Evolutionary conservation across 2,113 vertebrate genomes (phyloP), one percentile per base, ranked within the genome.

Genomic region (Heteronetta atricapilla): DNA sequence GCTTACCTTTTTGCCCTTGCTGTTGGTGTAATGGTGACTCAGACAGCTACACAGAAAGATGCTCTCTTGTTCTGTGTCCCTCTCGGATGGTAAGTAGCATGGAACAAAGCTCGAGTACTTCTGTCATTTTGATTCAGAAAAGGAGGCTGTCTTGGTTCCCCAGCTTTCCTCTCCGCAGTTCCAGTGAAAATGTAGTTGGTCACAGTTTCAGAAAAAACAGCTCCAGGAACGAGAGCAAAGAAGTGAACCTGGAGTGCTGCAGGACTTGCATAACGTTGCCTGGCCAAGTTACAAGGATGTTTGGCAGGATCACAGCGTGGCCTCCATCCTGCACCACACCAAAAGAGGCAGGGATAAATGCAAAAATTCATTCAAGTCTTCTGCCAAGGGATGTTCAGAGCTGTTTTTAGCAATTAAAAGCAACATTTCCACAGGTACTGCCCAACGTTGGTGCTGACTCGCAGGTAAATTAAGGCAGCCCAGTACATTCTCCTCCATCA

Each of bases 1-100:
- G 12, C 63, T 93, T 85, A 36, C 80, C 81, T 77, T 48, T 75
- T 73, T 83, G 70, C 75, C 81, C 75, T 93, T 69, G 42, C 62
- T 19, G 31, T 79, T 7, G 29, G 26, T 85, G 72, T 88, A 79
- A 36, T 0, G 0, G 44, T 79, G 87, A 31, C 79, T 75, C 56
- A 48, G n/a, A 79, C 59, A 44, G 79, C 75, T 85, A 1, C 82
- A 50, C 80, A 73, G 74, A 88, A 23, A 83, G 91, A 21, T 58
- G 15, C 60, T 18, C 68, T 56, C 88, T 42, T 77, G 87, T 84
- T 29, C 87, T 90, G 66, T 82, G 62, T 42, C 60, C 67, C 79
- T 63, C 29, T 0, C 0, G 46, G 38, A 73, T 73, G 94, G 94
- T 96, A 93, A 94, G 74, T 93, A 88, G 38, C 55, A 80, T 1